Evolutionary conservation across 2,888 invertebrate genomes (phyloP).

Genomic region (Synanthedon myopaeformis): DNA sequence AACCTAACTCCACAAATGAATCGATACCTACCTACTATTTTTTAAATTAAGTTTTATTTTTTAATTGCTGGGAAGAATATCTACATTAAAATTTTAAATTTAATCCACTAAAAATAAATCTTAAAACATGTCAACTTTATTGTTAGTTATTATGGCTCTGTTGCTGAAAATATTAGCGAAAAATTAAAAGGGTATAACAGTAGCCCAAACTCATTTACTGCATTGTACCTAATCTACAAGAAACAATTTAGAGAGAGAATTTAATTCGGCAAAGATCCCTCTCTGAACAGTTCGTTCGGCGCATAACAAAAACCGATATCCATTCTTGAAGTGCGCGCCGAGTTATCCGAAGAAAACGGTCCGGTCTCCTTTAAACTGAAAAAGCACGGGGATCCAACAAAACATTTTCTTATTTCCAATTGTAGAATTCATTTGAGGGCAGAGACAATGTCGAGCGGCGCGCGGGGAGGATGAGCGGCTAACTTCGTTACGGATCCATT

Average conservation of each 20-base stretch:
- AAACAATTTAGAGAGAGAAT: conserved; percentile 26
- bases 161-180: too few species aligned
- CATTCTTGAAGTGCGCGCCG: conserved; percentile 28
- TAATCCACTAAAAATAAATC: too few species aligned
- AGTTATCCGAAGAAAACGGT: conserved; percentile 55
- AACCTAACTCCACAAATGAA: too few species aligned
- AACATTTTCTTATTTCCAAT: conserved; percentile 72
- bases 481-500: conserved; percentile 85
- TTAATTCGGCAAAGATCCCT: conserved; percentile 33
- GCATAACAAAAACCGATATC: conserved; percentile 20
- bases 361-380: conserved; percentile 61
- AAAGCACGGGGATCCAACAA: conserved; percentile 66
- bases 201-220: conserved; percentile 4
- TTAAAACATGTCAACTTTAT: too few species aligned
- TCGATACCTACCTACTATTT: too few species aligned
- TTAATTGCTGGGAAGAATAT: too few species aligned
- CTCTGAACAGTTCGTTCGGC: conserved; percentile 27
- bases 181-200: neutral
- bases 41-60: too few species aligned
- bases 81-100: too few species aligned
- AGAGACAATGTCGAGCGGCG: conserved; percentile 69
- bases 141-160: too few species aligned
- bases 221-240: conserved; percentile 12
- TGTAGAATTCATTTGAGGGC: conserved; percentile 72
- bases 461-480: conserved; percentile 72